phyloP scores from a whole-genome alignment of 2,888 invertebrate genomes.

The Mythimna pallens region DNA sequence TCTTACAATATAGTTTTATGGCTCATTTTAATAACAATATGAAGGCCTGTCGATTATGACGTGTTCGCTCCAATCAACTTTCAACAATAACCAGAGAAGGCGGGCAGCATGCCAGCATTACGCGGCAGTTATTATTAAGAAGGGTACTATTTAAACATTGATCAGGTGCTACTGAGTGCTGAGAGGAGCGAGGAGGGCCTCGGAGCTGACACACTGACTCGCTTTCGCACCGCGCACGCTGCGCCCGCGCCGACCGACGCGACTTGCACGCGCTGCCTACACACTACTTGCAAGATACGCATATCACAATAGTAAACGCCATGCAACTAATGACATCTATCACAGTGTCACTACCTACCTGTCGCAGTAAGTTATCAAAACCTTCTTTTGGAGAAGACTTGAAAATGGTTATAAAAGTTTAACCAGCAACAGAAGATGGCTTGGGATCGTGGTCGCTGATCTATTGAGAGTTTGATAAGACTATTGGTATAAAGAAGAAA shows the following conservation, averaged over 20 bases:
- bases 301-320: constrained; percentile 59
- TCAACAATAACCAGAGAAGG: constrained; percentile 46
- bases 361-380: background rate
- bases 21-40: constrained; percentile 29
- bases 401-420: background rate
- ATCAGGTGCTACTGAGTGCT: constrained; percentile 73
- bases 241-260: constrained; percentile 27
- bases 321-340: constrained; percentile 50
- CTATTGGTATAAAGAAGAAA: too few relatives aligned
- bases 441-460: too few relatives aligned
- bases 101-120: constrained; percentile 48
- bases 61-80: constrained; percentile 39
- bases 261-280: constrained; percentile 47
- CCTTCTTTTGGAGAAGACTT: background rate
- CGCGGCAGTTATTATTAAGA: constrained; percentile 52
- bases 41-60: constrained; percentile 9
- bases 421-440: background rate
- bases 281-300: constrained; percentile 50
- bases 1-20: background rate
- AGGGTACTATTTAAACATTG: constrained; percentile 71
- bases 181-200: constrained; percentile 66
- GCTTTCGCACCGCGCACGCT: constrained; percentile 78
- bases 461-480: background rate
- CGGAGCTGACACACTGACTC: constrained; percentile 88
- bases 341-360: constrained; percentile 17